Conservation (phyloP, 1,140 invertebrate species). For the Metopolophium dirhodum region DNA sequence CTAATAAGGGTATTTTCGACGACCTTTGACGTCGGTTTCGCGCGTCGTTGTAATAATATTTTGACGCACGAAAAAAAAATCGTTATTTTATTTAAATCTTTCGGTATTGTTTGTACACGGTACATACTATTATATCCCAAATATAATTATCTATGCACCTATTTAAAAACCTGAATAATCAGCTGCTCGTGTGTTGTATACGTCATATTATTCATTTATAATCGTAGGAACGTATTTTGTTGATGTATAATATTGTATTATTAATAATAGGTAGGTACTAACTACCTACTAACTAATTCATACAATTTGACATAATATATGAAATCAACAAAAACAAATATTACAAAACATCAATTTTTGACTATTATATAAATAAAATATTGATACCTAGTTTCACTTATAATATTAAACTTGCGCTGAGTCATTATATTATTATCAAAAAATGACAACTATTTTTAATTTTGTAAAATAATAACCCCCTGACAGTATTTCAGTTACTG, state of each 20-base stretch:
- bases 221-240: background rate
- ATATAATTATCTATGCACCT: background rate
- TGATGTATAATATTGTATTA: background rate
- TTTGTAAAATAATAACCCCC: no score
- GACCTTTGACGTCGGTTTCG: background rate
- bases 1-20: background rate
- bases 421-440: no score
- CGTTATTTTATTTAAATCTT: slow-evolving; percentile 8
- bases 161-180: background rate
- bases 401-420: no score
- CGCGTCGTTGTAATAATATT: slow-evolving; percentile 19
- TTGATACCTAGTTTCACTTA: no score
- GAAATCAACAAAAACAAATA: no score
- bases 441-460: no score
- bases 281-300: no score
- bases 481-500: no score
- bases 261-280: no score
- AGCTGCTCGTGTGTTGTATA: background rate
- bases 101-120: background rate
- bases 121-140: background rate
- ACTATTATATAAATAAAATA: no score
- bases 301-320: no score
- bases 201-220: background rate
- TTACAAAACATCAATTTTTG: no score
- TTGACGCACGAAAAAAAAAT: slow-evolving; percentile 8